Percentiles rank a stretch among this genome's conserved stretches.
These are phyloP conservation scores for Dascyllus trimaculatus DNA, from an alignment of 2,113 vertebrate genomes.

Conservation along the genomic window DNA sequence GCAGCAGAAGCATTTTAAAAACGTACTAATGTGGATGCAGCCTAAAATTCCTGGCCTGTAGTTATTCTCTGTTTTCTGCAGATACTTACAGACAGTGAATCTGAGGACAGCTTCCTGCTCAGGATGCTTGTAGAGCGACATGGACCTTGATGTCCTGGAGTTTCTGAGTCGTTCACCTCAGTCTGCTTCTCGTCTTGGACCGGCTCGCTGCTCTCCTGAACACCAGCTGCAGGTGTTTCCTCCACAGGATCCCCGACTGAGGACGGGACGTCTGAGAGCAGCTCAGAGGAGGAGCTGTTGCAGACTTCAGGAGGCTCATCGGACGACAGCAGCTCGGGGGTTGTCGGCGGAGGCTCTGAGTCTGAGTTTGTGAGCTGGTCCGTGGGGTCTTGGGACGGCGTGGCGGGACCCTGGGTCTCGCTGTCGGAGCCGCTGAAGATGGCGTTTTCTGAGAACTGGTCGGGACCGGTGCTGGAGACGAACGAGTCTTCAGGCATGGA, in stretches of 20 bases:
- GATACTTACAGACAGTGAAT: constrained; percentile 75
- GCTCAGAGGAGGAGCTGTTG: not conserved
- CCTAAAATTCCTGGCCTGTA: no score
- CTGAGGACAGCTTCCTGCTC: constrained; percentile 55
- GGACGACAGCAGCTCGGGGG: not conserved
- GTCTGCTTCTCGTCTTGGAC: constrained; percentile 10
- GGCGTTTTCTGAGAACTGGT: constrained; percentile 68
- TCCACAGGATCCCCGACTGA: constrained; percentile 9
- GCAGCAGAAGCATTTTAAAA: no score
- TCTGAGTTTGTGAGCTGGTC: constrained; percentile 10
- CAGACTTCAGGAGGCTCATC: constrained; percentile 13
- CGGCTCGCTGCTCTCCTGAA: not conserved
- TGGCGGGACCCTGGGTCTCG: constrained; percentile 48
- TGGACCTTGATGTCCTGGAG: not conserved
- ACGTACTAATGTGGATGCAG: no score
- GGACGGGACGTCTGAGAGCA: not conserved
- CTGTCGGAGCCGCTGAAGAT: constrained; percentile 71
- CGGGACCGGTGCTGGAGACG: constrained; percentile 66
- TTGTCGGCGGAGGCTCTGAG: constrained; percentile 5
- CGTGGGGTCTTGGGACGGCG: not conserved
- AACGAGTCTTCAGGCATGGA: constrained; percentile 80
- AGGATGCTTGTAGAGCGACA: constrained; percentile 57
- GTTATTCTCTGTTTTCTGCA: not conserved
- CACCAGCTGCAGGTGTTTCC: not conserved
- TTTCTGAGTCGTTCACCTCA: not conserved